phyloP scores from a whole-genome alignment of 2,113 vertebrate species.

The Stegastes partitus region DNA sequence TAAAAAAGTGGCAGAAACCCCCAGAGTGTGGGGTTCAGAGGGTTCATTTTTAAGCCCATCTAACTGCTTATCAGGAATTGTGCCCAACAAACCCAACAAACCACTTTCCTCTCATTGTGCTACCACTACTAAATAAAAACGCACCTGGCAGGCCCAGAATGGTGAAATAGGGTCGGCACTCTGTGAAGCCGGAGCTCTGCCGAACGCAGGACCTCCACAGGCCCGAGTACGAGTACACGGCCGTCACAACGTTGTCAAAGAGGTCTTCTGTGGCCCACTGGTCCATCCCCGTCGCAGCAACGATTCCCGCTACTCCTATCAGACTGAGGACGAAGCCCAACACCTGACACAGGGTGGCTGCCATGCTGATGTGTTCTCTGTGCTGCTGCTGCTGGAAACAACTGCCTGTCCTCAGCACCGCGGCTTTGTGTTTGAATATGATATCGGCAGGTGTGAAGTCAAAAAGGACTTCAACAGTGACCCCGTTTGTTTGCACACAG shows the following conservation, averaged over 20 bases:
- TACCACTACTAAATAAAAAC: not conserved
- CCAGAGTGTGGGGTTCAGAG: no score
- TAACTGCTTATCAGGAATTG: not conserved
- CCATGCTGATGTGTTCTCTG: slow-evolving; percentile 76
- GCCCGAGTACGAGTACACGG: slow-evolving; percentile 90
- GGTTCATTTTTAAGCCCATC: not conserved
- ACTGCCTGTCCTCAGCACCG: slow-evolving; percentile 5
- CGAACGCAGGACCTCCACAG: slow-evolving; percentile 91
- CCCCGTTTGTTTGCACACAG: slow-evolving; percentile 61
- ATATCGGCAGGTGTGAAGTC: slow-evolving; percentile 50
- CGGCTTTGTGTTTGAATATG: slow-evolving; percentile 48
- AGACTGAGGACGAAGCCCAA: slow-evolving; percentile 88
- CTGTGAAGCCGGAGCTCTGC: slow-evolving; percentile 91
- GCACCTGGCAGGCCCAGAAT: slow-evolving; percentile 93
- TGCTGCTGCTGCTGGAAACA: not conserved
- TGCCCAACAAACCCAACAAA: no score
- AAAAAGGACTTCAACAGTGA: slow-evolving; percentile 55
- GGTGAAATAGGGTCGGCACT: slow-evolving; percentile 92
- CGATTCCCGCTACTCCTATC: slow-evolving; percentile 86
- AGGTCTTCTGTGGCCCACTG: slow-evolving; percentile 93
- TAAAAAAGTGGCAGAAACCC: no score
- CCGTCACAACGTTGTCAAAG: slow-evolving; percentile 88
- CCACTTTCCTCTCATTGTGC: not conserved
- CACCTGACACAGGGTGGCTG: slow-evolving; percentile 89
- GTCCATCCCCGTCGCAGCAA: slow-evolving; percentile 90